Evolutionary conservation across 2,888 invertebrate species (phyloP).

Genomic region (Nomada fabriciana): DNA sequence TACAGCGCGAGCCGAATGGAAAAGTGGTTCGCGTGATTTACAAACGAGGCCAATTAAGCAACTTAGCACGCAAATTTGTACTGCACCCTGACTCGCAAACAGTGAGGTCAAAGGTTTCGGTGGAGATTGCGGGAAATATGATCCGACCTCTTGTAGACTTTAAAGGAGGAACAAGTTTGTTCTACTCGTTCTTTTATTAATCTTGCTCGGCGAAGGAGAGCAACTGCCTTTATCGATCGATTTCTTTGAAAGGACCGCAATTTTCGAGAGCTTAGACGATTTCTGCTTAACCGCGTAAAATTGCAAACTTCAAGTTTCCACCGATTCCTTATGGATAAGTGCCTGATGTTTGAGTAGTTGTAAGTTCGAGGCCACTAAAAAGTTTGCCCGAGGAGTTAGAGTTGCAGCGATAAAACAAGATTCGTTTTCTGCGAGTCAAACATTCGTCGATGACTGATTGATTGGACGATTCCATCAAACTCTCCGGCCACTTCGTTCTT

Average conservation of each 20-base stretch:
- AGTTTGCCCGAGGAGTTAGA: neutral
- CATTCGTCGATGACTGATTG: constrained; percentile 17
- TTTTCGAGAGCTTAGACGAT: neutral
- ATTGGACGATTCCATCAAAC: constrained; percentile 9
- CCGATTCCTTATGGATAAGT: neutral
- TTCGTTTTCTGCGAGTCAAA: constrained; percentile 6
- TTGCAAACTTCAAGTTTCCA: neutral
- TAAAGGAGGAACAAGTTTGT: neutral
- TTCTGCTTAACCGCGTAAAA: neutral
- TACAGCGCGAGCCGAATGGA: constrained; percentile 13
- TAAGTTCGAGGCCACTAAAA: constrained; percentile 7
- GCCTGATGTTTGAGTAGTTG: constrained; percentile 9
- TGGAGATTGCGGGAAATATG: constrained; percentile 3
- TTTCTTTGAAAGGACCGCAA: neutral
- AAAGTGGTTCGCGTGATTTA: constrained; percentile 54
- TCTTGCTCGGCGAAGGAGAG: no score
- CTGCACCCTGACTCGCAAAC: neutral
- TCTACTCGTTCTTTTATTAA: neutral
- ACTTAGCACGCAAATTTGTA: constrained; percentile 42
- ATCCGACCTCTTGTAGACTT: neutral
- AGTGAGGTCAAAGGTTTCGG: no score
- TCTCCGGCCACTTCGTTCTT: neutral
- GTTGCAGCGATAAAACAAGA: constrained; percentile 24
- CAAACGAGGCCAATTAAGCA: constrained; percentile 52
- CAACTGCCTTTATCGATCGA: neutral